Percentiles rank a stretch among this genome's conserved stretches.
phyloP scores from a whole-genome alignment of 2,888 invertebrate genomes.

The Falcaria lacertinaria region DNA sequence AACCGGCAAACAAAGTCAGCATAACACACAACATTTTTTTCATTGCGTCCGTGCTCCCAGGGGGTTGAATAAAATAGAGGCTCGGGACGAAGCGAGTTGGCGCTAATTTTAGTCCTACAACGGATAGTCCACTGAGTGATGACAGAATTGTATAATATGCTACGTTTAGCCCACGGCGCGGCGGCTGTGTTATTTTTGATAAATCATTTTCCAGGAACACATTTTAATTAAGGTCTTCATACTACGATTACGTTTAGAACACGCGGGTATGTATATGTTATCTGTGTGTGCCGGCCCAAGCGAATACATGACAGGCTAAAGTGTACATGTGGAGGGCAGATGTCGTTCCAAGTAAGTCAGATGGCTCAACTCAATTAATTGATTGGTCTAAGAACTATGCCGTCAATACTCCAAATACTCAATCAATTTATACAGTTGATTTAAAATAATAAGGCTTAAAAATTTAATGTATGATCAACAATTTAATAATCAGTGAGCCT shows the following conservation, averaged over 20 bases:
- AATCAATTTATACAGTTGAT: slow-evolving; percentile 10
- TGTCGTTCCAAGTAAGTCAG: slow-evolving; percentile 33
- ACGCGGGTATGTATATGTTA: slow-evolving; percentile 6
- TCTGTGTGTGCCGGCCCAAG: slow-evolving; percentile 26
- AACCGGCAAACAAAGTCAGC: slow-evolving; percentile 61
- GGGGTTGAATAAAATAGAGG: slow-evolving; percentile 70
- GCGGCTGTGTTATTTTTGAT: slow-evolving; percentile 4
- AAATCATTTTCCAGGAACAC: slow-evolving; percentile 24
- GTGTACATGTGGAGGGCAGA: slow-evolving; percentile 47
- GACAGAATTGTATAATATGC: slow-evolving; percentile 40
- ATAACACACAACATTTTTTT: slow-evolving; percentile 62
- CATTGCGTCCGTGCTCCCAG: slow-evolving; percentile 63
- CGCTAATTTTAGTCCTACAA: slow-evolving; percentile 61
- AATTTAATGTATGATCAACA: too few relatives aligned
- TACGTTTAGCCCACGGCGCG: slow-evolving; percentile 6
- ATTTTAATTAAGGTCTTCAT: slow-evolving; percentile 11
- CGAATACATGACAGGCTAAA: slow-evolving; percentile 33
- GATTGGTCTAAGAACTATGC: slow-evolving; percentile 13
- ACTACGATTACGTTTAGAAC: slow-evolving; percentile 9
- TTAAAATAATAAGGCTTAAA: too few relatives aligned
- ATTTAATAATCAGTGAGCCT: too few relatives aligned
- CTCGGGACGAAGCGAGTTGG: slow-evolving; percentile 50
- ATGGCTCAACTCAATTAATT: slow-evolving; percentile 25
- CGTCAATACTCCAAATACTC: too few relatives aligned
- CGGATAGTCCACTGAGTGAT: slow-evolving; percentile 43